A percentile compares a stretch with the other conserved stretches of the same genome.
phyloP scores from a whole-genome alignment of 1,140 invertebrate species.

The Halyomorpha halys region DNA sequence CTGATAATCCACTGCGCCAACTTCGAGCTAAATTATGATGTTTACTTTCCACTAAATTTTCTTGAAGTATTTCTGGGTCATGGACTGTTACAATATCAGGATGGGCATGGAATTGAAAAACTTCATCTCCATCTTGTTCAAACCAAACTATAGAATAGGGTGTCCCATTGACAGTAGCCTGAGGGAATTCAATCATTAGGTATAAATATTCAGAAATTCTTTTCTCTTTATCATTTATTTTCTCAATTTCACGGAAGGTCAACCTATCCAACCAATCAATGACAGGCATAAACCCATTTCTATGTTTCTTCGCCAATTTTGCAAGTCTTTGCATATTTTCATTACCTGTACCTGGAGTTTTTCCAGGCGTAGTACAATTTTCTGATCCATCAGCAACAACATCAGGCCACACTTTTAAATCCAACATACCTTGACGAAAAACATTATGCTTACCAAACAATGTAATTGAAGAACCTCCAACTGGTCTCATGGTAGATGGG shows the following conservation, averaged over 20 bases:
- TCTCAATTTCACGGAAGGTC: constrained; percentile 90
- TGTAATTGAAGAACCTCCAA: constrained; percentile 83
- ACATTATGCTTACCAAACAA: constrained; percentile 88
- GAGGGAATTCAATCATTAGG: constrained; percentile 92
- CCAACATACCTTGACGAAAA: constrained; percentile 53
- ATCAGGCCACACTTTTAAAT: constrained; percentile 56
- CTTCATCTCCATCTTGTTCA: constrained; percentile 80
- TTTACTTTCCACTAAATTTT: constrained; percentile 93
- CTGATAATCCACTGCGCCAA: constrained; percentile 73
- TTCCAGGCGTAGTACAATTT: constrained; percentile 67
- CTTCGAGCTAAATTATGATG: constrained; percentile 92
- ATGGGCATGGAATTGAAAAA: constrained; percentile 65
- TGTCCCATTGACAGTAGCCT: constrained; percentile 33
- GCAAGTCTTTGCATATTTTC: constrained; percentile 82
- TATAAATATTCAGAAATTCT: constrained; percentile 86
- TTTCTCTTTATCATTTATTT: constrained; percentile 92
- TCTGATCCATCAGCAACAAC: constrained; percentile 61
- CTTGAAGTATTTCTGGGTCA: constrained; percentile 81
- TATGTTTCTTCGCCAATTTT: constrained; percentile 88
- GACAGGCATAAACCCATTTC: constrained; percentile 87
- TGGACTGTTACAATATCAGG: constrained; percentile 81
- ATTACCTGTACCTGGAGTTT: constrained; percentile 61
- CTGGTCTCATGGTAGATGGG: constrained; percentile 64
- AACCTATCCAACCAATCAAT: constrained; percentile 95
- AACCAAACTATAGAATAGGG: constrained; percentile 73